Percentiles rank a stretch among this genome's conserved stretches.
Evolutionary conservation across 2,888 invertebrate species (phyloP).

Genomic region (Bedellia somnulentella): DNA sequence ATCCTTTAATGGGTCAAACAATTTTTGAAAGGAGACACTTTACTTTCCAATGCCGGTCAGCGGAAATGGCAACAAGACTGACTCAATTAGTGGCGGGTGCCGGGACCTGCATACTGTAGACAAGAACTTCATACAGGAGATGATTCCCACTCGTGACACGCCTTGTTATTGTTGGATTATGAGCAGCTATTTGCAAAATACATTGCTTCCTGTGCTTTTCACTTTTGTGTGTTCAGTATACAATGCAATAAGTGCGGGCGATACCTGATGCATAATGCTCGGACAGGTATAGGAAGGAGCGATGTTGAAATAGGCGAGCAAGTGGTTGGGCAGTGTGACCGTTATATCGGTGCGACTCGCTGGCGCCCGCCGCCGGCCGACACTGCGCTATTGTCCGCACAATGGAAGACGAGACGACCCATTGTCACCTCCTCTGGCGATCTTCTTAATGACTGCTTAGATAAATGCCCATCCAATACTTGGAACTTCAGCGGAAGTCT

Average conservation of each 20-base stretch:
- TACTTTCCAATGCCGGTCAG: slow-evolving; percentile 6
- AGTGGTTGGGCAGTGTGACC: slow-evolving; percentile 25
- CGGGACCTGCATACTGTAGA: no score
- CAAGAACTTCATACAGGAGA: neutral
- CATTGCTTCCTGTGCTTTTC: slow-evolving; percentile 39
- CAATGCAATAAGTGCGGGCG: slow-evolving; percentile 16
- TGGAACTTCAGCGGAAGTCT: slow-evolving; percentile 9
- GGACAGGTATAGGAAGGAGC: no score
- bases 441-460: slow-evolving; percentile 15
- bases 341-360: slow-evolving; percentile 35
- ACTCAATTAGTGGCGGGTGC: neutral
- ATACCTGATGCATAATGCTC: slow-evolving; percentile 32
- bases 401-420: slow-evolving; percentile 16
- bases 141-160: slow-evolving; percentile 18
- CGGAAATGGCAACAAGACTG: slow-evolving; percentile 7
- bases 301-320: slow-evolving; percentile 22
- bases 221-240: slow-evolving; percentile 22
- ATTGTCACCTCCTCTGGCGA: slow-evolving; percentile 14
- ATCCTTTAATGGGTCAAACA: slow-evolving; percentile 22
- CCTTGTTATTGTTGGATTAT: slow-evolving; percentile 29
- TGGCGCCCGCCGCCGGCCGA: slow-evolving; percentile 44
- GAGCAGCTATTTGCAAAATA: slow-evolving; percentile 9
- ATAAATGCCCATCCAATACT: slow-evolving; percentile 1
- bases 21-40: slow-evolving; percentile 19
- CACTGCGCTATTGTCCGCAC: slow-evolving; percentile 20